Base-by-base conservation (phyloP, 2,797 vertebrate genomes). In the Sorex maritimensis region DNA sequence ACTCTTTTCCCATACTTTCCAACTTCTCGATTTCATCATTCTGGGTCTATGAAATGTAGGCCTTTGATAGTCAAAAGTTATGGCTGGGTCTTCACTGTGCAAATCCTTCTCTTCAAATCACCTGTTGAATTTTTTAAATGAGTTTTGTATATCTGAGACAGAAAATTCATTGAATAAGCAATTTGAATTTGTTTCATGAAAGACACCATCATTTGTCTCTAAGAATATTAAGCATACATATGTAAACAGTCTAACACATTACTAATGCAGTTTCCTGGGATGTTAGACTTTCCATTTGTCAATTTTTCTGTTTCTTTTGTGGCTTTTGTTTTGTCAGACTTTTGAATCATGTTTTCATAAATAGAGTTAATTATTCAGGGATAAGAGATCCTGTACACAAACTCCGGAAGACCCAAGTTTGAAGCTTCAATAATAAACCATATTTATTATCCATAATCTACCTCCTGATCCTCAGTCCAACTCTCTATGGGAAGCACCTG, bases 281-380 rank as follows among this genome's bases (percentile, higher is more conserved):
- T 78, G 19, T 81, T 14, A 52, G 38, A 52, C 85, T 72, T 91
- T 77, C 41, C 21, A 30, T 79, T 69, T 79, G 67, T 91, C 3
- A 10, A 19, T 74, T 75, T 74, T 58, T 5, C 10, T 23, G 3
- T 71, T 52, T 92, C 38, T 82, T 58, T 28, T 11, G 4, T 24
- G 67, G 49, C 44, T 71, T 74, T 26, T 9, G 12, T 8, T n/a
- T 81, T 44, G 63, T 23, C 17, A 21, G 83, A 23, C 69, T n/a
- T 6, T 79, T 72, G 14, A 10, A 55, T 11, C 67, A 5, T 63
- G 30, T 49, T 0, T 24, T 71, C n/a, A 41, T 41, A 11, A 80
- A 88, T 65, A 10, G 15, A 63, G 65, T 61, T 14, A 46, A 26
- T 5, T 28, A 4, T 23, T 6, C 1, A 34, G 11, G 26, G 24